Percentiles rank a stretch among this genome's conserved stretches.
Evolutionary conservation across 2,797 vertebrate species (phyloP).

Genomic region (Syndactyla subalaris): DNA sequence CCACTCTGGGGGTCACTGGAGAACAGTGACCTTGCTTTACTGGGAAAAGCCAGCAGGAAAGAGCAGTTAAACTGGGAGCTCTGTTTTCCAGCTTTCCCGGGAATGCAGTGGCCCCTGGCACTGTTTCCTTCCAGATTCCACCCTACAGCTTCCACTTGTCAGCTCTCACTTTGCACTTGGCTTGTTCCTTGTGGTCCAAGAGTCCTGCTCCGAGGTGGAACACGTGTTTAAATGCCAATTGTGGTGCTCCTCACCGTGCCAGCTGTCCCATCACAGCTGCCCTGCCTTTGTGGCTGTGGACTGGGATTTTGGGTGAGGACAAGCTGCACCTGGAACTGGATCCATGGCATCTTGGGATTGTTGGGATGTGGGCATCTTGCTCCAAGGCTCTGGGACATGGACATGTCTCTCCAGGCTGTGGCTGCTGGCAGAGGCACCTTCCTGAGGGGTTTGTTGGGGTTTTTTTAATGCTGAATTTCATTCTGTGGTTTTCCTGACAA

Average conservation of each 20-base stretch:
- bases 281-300: background rate
- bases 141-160: too few relatives aligned
- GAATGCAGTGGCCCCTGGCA: background rate
- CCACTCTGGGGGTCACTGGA: background rate
- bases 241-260: rapidly evolving
- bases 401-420: background rate
- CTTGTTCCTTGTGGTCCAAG: background rate
- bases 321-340: background rate
- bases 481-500: background rate
- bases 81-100: background rate
- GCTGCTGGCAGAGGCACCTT: background rate
- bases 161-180: background rate
- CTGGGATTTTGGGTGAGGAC: background rate
- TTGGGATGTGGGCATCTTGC: background rate
- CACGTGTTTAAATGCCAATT: rapidly evolving
- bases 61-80: background rate
- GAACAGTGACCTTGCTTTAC: background rate
- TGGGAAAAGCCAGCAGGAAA: background rate
- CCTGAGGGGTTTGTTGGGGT: background rate
- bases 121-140: rapidly evolving
- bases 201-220: background rate
- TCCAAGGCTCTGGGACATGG: background rate
- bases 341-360: background rate
- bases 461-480: background rate
- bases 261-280: rapidly evolving